Base-by-base conservation (phyloP, 1,140 invertebrate species). In the Asbolus verrucosus region DNA sequence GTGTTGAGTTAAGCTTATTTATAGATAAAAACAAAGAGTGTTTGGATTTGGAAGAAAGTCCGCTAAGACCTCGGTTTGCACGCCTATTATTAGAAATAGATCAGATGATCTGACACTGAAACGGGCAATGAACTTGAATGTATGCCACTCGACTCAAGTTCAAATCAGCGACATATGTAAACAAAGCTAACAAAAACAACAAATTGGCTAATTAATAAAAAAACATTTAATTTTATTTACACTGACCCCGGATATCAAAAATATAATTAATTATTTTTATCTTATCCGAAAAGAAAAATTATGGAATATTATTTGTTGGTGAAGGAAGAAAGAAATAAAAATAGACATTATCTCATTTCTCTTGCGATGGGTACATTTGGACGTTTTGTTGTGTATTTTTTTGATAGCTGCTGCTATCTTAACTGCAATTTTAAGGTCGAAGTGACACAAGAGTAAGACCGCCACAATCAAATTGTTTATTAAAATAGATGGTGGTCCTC, bases 111-210 rank as follows among this genome's bases (percentile, higher is more conserved):
- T n/a, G 46, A 54, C 18, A 24, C 9, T 14, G 21, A 54, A 54
- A 24, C 46, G 21, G 11, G 21, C 46, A 54, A 54, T 54, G 46
- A 54, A 54, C 46, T 54, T 54, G 46, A 30, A 54, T 54, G 46
- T 27, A 30, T 54, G 46, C 21, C 46, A 54, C 46, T 27, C 19
- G 19, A 24, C 18, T 54, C 46, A 54, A 27, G 19, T 24, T 27
- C 46, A 54, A 3, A 27, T 54, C 11, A 27, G 11, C 46, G 21
- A 43, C 21, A 54, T 27, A 54, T 54, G 11, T 27, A 54, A 54
- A 54, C 46, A 54, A 27, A 27, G 11, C 18, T 6, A 31, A 30
- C 2, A 3, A 24, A 54, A 54, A 54, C 21, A 54, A 54, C 46
- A 54, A 27, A 24, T 54, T 54, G 9, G 8, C 14, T 54, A 14